Evolutionary conservation across 2,888 invertebrate species (phyloP), one percentile per base, ranked within the genome.

Genomic region (Artemia sinica): DNA sequence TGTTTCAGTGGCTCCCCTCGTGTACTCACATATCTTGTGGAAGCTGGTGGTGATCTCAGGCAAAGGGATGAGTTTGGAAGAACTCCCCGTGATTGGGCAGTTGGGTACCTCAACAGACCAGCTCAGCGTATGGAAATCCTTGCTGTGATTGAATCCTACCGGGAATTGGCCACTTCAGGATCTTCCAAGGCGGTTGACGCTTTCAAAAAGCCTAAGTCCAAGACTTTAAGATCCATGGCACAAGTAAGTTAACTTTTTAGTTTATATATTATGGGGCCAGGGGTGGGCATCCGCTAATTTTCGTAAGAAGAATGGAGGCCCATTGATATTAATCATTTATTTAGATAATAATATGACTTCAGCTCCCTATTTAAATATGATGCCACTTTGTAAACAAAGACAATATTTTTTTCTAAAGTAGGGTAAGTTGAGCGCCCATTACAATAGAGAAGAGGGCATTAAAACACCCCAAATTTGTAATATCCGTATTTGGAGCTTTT

Each of bases 1-100:
- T 76, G 77, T 70, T 78, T 75, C 71, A 72, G 73, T 65, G 78
- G 78, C 5, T 76, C 77, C 71, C 69, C 76, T 49, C 73, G 75
- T 66, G 74, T 77, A 49, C 70, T 80, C 14, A 74, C 75, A 18
- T 72, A 75, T 48, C 73, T 80, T 52, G 73, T 79, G 8, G 75
- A 76, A 69, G 75, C 76, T 50, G 79, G 79, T 49, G 58, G 58
- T 58, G 58, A 58, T 58, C 18, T 58, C 1, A n/a, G 58, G n/a
- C 14, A 8, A 18, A n/a, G 58, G 18, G 58, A 58, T 9, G 58
- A 58, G 58, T 58, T 58, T 18, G 58, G 58, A 58, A 58, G 58
- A 58, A 58, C 58, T 8, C 58, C 58, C 1, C 58, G 58, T 10
- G 58, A 58, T 18, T 58, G 58, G 58, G 58, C 58, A 1, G 58